These are phyloP conservation scores for Apaloderma vittatum DNA, from an alignment of 2,113 vertebrate genomes.

Conservation along the genomic window DNA sequence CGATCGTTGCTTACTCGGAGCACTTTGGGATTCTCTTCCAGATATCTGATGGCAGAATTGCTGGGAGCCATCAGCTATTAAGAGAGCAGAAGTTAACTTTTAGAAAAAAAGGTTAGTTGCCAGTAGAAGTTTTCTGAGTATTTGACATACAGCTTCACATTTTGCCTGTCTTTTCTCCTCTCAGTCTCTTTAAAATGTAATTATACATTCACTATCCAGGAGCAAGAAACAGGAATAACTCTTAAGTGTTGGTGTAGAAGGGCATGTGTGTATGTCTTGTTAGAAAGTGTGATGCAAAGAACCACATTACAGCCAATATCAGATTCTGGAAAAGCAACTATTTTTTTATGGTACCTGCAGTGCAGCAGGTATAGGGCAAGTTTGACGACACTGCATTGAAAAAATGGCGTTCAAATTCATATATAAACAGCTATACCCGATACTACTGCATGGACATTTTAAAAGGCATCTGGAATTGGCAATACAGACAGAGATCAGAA, in stretches of 20 bases:
- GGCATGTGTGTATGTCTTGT: rapidly evolving
- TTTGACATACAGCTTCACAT: rapidly evolving
- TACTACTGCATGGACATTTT: neutral
- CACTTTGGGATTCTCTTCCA: neutral
- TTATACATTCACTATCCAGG: rapidly evolving
- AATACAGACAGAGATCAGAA: neutral
- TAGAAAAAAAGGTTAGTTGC: neutral
- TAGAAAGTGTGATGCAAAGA: neutral
- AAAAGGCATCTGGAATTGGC: constrained; percentile 27
- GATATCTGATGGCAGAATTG: neutral
- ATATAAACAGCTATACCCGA: neutral
- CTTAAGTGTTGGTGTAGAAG: neutral
- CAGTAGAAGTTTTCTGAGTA: neutral
- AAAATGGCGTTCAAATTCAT: neutral
- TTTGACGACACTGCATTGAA: neutral
- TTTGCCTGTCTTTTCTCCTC: neutral
- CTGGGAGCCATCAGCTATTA: neutral
- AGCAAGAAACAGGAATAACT: neutral
- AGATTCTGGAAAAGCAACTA: neutral
- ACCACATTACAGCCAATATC: neutral
- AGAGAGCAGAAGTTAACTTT: neutral
- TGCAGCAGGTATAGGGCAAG: neutral
- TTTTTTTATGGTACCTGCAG: neutral
- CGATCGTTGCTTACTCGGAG: neutral
- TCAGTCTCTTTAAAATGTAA: neutral